phyloP scores from a whole-genome alignment of 92 coral and sea anemone species.

The Zoanthus solanderi region DNA sequence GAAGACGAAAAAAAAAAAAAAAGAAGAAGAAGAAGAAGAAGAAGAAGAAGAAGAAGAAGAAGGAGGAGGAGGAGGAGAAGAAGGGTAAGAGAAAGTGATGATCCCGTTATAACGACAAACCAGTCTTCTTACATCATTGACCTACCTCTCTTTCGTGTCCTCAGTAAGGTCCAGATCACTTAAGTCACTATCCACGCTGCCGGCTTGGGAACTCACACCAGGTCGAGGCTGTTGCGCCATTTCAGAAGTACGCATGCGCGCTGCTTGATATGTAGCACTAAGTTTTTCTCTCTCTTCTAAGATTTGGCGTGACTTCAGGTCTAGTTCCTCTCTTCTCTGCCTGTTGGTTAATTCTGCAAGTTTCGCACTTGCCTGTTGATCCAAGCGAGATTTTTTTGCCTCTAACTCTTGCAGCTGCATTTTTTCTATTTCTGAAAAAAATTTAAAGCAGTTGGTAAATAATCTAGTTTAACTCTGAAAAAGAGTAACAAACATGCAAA shows the following conservation, averaged over 20 bases:
- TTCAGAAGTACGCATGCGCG: slow-evolving; percentile 76
- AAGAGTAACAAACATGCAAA: too few species aligned
- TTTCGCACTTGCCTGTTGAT: slow-evolving; percentile 78
- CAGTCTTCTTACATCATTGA: too few species aligned
- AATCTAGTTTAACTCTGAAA: not conserved
- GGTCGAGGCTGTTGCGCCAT: slow-evolving; percentile 65
- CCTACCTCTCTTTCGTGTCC: slow-evolving; percentile 15
- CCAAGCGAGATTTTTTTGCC: slow-evolving; percentile 67
- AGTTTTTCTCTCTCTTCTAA: slow-evolving; percentile 81
- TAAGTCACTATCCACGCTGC: slow-evolving; percentile 44
- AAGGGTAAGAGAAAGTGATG: too few species aligned
- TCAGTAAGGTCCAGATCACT: slow-evolving; percentile 36
- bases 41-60: too few species aligned
- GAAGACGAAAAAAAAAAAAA: too few species aligned
- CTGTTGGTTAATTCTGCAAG: slow-evolving; percentile 83
- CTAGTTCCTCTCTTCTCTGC: slow-evolving; percentile 84
- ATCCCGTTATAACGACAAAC: too few species aligned
- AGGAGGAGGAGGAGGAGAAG: too few species aligned
- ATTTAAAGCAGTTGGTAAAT: not conserved
- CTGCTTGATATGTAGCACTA: slow-evolving; percentile 84
- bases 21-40: too few species aligned
- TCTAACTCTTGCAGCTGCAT: slow-evolving; percentile 82
- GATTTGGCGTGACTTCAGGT: slow-evolving; percentile 80
- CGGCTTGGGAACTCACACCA: slow-evolving; percentile 18
- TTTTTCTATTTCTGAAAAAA: slow-evolving; percentile 75